These are phyloP conservation scores for Toxotes jaculatrix DNA, from an alignment of 2,113 vertebrate genomes.

Conservation along the genomic window DNA sequence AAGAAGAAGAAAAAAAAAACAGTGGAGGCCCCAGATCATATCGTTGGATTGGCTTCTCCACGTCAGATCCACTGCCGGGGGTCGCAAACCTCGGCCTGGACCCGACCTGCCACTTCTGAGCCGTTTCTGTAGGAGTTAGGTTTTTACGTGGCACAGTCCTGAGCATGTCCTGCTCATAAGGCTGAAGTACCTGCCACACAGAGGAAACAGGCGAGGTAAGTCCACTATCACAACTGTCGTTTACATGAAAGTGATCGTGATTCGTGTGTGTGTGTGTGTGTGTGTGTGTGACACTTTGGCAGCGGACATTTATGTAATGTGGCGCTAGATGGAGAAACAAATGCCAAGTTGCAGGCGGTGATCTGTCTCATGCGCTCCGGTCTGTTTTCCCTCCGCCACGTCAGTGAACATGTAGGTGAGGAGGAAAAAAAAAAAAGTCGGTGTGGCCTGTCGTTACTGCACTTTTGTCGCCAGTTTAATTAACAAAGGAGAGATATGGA, in stretches of 20 bases:
- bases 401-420: constrained; percentile 36
- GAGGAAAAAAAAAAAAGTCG: background rate
- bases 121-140: constrained; percentile 30
- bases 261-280: background rate
- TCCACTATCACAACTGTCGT: background rate
- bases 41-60: constrained; percentile 21
- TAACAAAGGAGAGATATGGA: constrained; percentile 75
- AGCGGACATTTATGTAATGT: constrained; percentile 34
- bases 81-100: background rate
- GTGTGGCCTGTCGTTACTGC: constrained; percentile 39
- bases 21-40: constrained; percentile 52
- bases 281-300: background rate
- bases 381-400: constrained; percentile 55
- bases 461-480: constrained; percentile 62
- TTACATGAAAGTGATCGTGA: background rate
- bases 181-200: constrained; percentile 63
- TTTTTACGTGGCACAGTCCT: constrained; percentile 65
- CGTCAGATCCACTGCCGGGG: constrained; percentile 23
- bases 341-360: constrained; percentile 27
- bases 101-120: constrained; percentile 13
- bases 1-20: background rate
- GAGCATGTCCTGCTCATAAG: constrained; percentile 65
- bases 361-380: constrained; percentile 36
- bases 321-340: constrained; percentile 32
- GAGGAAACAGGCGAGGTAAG: constrained; percentile 74